phyloP scores from a whole-genome alignment of 1,140 invertebrate species.

The Matsumurasca onukii region DNA sequence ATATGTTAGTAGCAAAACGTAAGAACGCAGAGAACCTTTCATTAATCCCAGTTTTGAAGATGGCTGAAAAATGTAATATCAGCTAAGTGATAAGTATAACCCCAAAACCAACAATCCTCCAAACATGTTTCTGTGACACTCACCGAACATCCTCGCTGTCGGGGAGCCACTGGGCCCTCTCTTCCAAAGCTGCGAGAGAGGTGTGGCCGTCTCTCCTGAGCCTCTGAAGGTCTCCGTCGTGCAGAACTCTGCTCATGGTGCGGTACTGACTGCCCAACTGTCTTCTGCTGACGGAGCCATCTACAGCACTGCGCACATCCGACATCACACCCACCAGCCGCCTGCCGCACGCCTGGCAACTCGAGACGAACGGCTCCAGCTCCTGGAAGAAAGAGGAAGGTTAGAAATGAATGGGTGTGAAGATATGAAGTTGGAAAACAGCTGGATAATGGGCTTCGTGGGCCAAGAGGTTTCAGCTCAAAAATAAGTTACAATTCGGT shows the following conservation, averaged over 20 bases:
- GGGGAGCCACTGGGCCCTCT: slow-evolving; percentile 50
- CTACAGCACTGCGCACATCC: slow-evolving; percentile 53
- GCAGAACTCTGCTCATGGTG: slow-evolving; percentile 50
- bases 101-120: no score
- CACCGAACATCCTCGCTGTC: slow-evolving; percentile 48
- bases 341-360: slow-evolving; percentile 53
- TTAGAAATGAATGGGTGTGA: no score
- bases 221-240: slow-evolving; percentile 53
- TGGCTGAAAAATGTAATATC: no score
- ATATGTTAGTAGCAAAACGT: no score
- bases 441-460: no score
- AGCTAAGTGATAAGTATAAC: no score
- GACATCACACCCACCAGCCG: slow-evolving; percentile 53
- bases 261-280: slow-evolving; percentile 57
- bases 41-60: no score
- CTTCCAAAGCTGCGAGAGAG: slow-evolving; percentile 52
- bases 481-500: no score
- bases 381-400: slow-evolving; percentile 47
- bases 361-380: slow-evolving; percentile 53
- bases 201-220: slow-evolving; percentile 52
- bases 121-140: no score
- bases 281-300: slow-evolving; percentile 42
- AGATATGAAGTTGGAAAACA: no score
- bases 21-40: no score
- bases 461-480: no score